Evolutionary conservation across 2,113 vertebrate genomes (phyloP).

Genomic region (Scomber japonicus): DNA sequence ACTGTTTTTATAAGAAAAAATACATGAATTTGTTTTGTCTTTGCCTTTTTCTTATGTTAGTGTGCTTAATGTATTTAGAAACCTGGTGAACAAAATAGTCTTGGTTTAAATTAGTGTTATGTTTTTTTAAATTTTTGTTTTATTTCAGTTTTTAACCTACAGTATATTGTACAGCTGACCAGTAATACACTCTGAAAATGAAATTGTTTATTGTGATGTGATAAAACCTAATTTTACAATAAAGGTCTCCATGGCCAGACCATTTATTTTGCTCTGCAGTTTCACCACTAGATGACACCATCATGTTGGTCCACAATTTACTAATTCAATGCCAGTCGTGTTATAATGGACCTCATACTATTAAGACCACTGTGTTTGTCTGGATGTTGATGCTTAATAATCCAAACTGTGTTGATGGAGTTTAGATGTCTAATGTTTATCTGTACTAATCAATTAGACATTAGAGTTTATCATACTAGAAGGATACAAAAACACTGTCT

Average conservation of each 20-base stretch:
- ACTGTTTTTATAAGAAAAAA: conserved; percentile 33
- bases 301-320: background rate
- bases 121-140: background rate
- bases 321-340: background rate
- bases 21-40: conserved; percentile 27
- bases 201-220: conserved; percentile 50
- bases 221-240: conserved; percentile 75
- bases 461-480: too few relatives aligned
- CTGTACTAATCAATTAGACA: too few relatives aligned
- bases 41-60: background rate
- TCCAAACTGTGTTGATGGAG: background rate
- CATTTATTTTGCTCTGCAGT: background rate
- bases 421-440: background rate
- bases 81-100: conserved; percentile 4
- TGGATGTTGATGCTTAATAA: background rate
- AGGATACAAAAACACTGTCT: too few relatives aligned
- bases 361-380: background rate
- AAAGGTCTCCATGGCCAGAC: conserved; percentile 68
- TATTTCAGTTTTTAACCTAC: conserved; percentile 18
- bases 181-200: conserved; percentile 13
- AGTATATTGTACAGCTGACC: conserved; percentile 57
- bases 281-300: conserved; percentile 73
- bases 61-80: conserved; percentile 4
- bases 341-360: background rate
- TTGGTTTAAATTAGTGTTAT: conserved; percentile 6